phyloP scores from a whole-genome alignment of 2,113 vertebrate species.

The Epinephelus cyanopodus region DNA sequence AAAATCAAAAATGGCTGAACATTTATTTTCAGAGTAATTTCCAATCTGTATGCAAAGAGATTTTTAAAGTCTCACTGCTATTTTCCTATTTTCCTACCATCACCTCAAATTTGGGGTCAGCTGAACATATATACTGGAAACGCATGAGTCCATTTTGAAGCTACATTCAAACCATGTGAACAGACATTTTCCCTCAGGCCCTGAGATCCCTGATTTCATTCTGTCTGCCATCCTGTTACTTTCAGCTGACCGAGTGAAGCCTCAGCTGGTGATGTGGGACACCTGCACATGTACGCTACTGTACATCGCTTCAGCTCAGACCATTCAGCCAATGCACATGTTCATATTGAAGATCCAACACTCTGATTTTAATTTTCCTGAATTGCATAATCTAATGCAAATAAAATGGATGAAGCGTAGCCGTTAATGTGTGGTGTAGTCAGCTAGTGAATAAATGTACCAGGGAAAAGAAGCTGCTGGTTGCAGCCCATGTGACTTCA shows the following conservation, averaged over 20 bases:
- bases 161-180: slow-evolving; percentile 1
- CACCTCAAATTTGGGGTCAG: not conserved
- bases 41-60: not conserved
- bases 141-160: not conserved
- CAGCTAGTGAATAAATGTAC: not conserved
- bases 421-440: not conserved
- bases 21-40: not conserved
- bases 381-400: not conserved
- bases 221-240: slow-evolving; percentile 60
- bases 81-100: not conserved
- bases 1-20: not conserved
- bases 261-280: slow-evolving; percentile 68
- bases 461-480: not conserved
- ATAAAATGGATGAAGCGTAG: not conserved
- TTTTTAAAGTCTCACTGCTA: not conserved
- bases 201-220: slow-evolving; percentile 23
- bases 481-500: not conserved
- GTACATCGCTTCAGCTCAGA: slow-evolving; percentile 16
- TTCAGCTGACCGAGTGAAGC: slow-evolving; percentile 53
- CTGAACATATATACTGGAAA: not conserved
- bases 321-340: slow-evolving; percentile 1
- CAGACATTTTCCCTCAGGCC: slow-evolving; percentile 41
- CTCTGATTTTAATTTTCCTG: not conserved
- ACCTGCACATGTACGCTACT: slow-evolving; percentile 54
- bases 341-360: not conserved